Conservation (phyloP, 2,797 vertebrate genomes). For the Artibeus lituratus region DNA sequence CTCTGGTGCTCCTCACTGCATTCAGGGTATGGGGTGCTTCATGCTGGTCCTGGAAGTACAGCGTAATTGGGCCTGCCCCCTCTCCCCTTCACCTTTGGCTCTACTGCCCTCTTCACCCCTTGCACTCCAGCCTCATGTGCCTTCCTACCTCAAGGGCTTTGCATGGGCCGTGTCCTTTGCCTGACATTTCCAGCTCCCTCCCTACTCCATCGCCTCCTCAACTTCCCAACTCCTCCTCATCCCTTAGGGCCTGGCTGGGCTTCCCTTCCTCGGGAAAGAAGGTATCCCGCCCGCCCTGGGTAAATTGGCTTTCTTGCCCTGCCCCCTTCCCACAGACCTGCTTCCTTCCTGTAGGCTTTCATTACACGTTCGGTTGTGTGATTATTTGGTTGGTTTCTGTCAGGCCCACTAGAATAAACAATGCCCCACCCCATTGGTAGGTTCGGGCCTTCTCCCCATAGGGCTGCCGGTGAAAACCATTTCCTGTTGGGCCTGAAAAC, state of each 20-base stretch:
- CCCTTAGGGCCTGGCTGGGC: not conserved
- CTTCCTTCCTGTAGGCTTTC: not conserved
- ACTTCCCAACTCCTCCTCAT: not conserved
- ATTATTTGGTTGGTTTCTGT: constrained; percentile 23
- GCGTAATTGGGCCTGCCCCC: too few species aligned
- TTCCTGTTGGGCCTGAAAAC: not conserved
- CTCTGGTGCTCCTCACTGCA: not conserved
- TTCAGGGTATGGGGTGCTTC: not conserved
- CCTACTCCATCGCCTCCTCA: not conserved
- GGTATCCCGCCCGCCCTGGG: not conserved
- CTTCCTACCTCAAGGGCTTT: not conserved
- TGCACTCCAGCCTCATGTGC: not conserved
- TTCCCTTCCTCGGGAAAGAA: not conserved
- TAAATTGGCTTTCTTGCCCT: not conserved
- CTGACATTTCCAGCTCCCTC: not conserved
- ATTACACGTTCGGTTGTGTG: not conserved
- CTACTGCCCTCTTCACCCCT: not conserved
- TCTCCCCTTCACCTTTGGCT: not conserved
- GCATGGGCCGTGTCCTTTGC: not conserved
- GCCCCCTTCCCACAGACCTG: not conserved
- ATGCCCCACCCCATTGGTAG: not conserved
- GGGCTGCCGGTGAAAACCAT: not conserved
- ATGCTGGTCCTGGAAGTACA: not conserved
- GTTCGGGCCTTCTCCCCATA: not conserved
- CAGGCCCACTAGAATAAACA: not conserved